Evolutionary conservation across 2,888 invertebrate species (phyloP), one percentile per base, ranked within the genome.

Genomic region (Chymomyza fuscimana): DNA sequence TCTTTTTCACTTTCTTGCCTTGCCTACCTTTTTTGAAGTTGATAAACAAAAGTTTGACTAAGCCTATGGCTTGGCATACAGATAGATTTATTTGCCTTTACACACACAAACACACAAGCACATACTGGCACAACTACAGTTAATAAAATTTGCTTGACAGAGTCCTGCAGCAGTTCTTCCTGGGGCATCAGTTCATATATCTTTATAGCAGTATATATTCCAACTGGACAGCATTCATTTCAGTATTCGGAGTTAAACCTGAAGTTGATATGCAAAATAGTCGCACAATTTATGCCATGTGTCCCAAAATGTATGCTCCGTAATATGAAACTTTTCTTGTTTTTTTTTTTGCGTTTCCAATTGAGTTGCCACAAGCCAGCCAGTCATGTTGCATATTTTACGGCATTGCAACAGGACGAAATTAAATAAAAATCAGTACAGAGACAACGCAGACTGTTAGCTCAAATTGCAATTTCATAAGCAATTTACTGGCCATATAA

Each of bases 391-490:
- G 58, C 58, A 58, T 58, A 58, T 58, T 58, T 58, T 25, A 58
- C 54, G 19, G 22, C 54, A 54, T 54, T 7, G 54, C 86, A 76
- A 78, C 74, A 76, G 81, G 75, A 12, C 73, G 73, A 87, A 87
- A 87, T 83, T 83, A 83, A 83, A 87, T 83, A 86, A 83, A 86
- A 83, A 83, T 83, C 83, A 86, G 84, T 79, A 78, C 25, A 50
- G 19, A 50, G 50, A 50, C 58, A 19, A 75, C 67, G 76, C 69
- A 79, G 65, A 74, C 81, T 69, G 87, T 86, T 77, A 79, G 81
- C 83, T 82, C 81, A 87, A 86, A 85, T 82, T 87, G 83, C 87
- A 85, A 88, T 89, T 90, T 90, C 85, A 89, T 89, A 89, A 89
- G 89, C 89, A 90, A 90, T 89, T 89, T 90, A 82, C 81, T 71